Evolutionary conservation across 2,888 invertebrate species (phyloP), one percentile per base, ranked within the genome.

Genomic region (Macrophya alboannulata): DNA sequence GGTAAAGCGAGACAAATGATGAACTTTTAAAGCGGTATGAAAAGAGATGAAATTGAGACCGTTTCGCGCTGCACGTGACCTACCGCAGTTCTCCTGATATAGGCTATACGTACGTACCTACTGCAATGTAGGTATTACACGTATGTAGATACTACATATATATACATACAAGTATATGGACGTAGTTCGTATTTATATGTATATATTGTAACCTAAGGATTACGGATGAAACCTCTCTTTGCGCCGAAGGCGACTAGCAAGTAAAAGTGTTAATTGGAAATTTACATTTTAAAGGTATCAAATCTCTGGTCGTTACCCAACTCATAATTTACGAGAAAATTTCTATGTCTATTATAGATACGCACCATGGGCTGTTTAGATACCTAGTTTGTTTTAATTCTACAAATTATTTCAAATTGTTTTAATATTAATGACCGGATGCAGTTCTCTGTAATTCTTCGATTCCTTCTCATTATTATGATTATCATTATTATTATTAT

Each of bases 271-370:
- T 74, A 74, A 74, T 74, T 74, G 72, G 72, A 74, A 74, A 74
- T 74, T 74, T 74, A 74, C 72, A 74, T 74, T 74, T 74, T 72
- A 72, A 72, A 74, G 45, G 43, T 74, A 74, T 74, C 82, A 21
- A 45, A 62, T n/a, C 21, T 15, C n/a, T 62, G 10, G 15, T 62
- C 81, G 59, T 25, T 25, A 43, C 37, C 21, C 81, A 21, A 81
- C 40, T 77, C 25, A 71, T 71, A 37, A 37, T 37, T 71, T 40
- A 55, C 55, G 55, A 51, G 37, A 6, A 31, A 51, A 31, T 51
- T 74, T 55, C 55, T n/a, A 55, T n/a, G n/a, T 8, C n/a, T 51
- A 5, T n/a, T n/a, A n/a, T n/a, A n/a, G n/a, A n/a, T 55, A 55
- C 8, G 8, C 17, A 48, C n/a, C n/a, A 68, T 17, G 25, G 37